Base-by-base conservation (phyloP, 2,113 vertebrate species). In the Thalassoma bifasciatum region DNA sequence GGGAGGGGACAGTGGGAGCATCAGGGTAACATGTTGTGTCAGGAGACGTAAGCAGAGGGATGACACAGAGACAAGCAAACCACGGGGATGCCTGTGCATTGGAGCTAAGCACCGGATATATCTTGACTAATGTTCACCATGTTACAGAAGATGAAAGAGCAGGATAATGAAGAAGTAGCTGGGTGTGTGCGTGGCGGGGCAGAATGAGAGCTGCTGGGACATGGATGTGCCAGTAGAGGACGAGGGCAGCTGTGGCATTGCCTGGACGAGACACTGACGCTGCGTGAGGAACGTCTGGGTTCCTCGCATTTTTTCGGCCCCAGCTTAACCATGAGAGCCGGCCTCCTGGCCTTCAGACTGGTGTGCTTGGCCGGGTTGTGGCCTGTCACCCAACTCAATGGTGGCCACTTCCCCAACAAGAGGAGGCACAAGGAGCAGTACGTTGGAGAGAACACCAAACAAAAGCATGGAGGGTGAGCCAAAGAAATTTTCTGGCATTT, bases 381-480 rank as follows among this genome's bases (percentile, higher is more conserved):
- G 91, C 92, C 91, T 21, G 66, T 91, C 61, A 87, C 87, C 22
- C 87, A 88, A 67, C 90, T 89, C 65, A 88, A 84, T 77, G 87
- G 92, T 84, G 92, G 78, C 85, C 83, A 89, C 44, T 87, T 85
- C 23, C 84, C 84, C 0, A 87, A 72, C 86, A 92, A 89, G 72
- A 91, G 86, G 72, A 92, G 87, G 67, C 85, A 93, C 81, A 93
- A 93, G 89, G 93, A 93, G n/a, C 46, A 77, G 56, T 81, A 90
- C 21, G 54, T 84, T 0, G 88, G 75, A 1, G 92, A 91, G 79
- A 90, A 83, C 66, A 75, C 84, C 42, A 82, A 86, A 19, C 77
- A 83, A 52, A 93, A 92, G 75, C 86, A 90, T 3, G 88, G 88
- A 84, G 90, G 93, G 93, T 94, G 77, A 93, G 93, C 16, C 23